phyloP scores from a whole-genome alignment of 2,888 invertebrate species.

The Leptopilina drosophilae region DNA sequence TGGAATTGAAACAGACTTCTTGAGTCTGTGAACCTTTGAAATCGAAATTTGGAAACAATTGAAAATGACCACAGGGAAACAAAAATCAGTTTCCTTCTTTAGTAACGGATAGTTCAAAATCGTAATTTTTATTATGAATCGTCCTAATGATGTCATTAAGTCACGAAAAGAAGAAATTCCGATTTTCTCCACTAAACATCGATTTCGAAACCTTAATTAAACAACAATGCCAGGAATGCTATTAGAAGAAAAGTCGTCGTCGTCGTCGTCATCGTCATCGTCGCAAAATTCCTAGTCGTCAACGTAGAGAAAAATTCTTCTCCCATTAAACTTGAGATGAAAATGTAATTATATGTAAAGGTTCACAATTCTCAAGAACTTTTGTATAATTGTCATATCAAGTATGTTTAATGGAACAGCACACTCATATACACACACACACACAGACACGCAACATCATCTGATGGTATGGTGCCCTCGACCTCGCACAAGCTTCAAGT shows the following conservation, averaged over 20 bases:
- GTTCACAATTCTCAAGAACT: neutral
- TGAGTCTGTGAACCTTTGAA: too few species aligned
- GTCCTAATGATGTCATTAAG: too few species aligned
- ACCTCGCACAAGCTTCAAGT: constrained; percentile 34
- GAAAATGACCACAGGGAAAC: neutral
- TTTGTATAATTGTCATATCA: constrained; percentile 21
- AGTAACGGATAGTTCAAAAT: too few species aligned
- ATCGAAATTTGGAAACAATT: too few species aligned
- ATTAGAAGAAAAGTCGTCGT: too few species aligned
- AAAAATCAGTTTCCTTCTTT: neutral
- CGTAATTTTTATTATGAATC: too few species aligned
- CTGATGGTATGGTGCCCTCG: constrained; percentile 21
- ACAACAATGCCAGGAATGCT: too few species aligned
- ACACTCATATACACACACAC: too few species aligned
- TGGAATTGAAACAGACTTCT: too few species aligned
- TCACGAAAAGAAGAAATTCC: too few species aligned
- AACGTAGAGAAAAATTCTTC: neutral
- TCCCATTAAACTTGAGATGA: constrained; percentile 15
- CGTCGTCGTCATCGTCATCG: neutral
- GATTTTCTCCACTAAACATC: too few species aligned
- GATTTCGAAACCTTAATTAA: too few species aligned
- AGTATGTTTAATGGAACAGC: constrained; percentile 12
- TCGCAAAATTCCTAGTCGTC: neutral
- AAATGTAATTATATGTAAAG: neutral
- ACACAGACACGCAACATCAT: neutral